phyloP scores from a whole-genome alignment of 37 sponge, comb jelly and placozoan species.

The Oscarella lobularis region DNA sequence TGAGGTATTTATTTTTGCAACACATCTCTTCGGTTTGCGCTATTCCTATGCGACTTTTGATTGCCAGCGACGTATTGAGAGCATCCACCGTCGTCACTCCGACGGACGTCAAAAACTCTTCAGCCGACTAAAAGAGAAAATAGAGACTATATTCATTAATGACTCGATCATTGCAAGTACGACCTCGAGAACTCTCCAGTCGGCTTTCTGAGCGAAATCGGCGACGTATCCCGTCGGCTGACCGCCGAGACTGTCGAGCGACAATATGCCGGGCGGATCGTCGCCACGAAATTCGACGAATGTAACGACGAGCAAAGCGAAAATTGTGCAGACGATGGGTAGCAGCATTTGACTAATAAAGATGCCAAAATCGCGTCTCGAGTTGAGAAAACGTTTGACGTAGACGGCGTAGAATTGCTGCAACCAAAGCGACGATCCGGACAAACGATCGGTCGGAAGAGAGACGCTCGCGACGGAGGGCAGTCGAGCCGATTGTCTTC shows the following conservation, averaged over 20 bases:
- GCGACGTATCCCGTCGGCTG: neutral
- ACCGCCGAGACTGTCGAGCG: neutral
- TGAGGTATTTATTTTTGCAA: neutral
- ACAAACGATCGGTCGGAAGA: neutral
- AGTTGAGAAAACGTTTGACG: slow-evolving; percentile 29
- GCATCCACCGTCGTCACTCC: neutral
- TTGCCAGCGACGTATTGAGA: too few relatives aligned
- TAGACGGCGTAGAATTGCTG: slow-evolving; percentile 61
- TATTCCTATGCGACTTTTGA: too few relatives aligned
- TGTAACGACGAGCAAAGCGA: neutral
- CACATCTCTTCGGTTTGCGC: neutral
- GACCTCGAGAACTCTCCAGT: neutral
- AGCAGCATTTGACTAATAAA: slow-evolving; percentile 22
- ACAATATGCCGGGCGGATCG: neutral
- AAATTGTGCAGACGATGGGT: slow-evolving; percentile 16
- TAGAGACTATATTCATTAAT: neutral
- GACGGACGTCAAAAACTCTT: neutral
- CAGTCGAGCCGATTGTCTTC: neutral
- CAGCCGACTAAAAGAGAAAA: neutral
- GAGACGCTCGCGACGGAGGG: too few relatives aligned
- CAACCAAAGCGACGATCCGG: slow-evolving; percentile 20
- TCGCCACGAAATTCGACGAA: neutral
- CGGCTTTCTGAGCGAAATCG: neutral
- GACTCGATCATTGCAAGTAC: neutral
- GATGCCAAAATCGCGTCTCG: slow-evolving; percentile 14